phyloP scores from a whole-genome alignment of 2,888 invertebrate genomes.

The Macrophya annulata region DNA sequence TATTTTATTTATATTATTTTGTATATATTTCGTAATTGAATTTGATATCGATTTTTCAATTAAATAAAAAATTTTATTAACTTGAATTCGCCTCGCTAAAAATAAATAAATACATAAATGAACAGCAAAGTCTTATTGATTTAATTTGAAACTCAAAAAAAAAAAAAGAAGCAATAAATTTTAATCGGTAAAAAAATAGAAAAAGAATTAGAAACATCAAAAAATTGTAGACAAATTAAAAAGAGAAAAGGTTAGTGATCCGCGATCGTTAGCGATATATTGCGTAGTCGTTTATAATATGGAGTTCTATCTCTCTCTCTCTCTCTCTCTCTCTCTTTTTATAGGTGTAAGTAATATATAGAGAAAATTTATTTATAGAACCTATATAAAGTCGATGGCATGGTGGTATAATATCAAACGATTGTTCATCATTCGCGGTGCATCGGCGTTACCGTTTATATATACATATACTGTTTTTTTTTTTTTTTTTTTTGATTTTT shows the following conservation, averaged over 20 bases:
- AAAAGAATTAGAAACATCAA: neutral
- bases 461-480: neutral
- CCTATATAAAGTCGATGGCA: neutral
- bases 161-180: too few relatives aligned
- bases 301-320: neutral
- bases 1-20: too few relatives aligned
- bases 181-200: neutral
- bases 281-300: conserved; percentile 9
- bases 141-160: neutral
- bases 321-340: neutral
- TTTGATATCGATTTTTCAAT: too few relatives aligned
- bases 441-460: neutral
- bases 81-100: too few relatives aligned
- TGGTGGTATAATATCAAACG: neutral
- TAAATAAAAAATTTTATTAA: too few relatives aligned
- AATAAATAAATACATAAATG: too few relatives aligned
- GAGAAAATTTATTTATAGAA: conserved; percentile 20
- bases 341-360: neutral
- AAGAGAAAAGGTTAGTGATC: neutral
- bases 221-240: neutral
- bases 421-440: neutral
- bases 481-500: neutral
- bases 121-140: too few relatives aligned
- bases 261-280: neutral
- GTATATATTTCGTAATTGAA: too few relatives aligned